phyloP scores from a whole-genome alignment of 1,140 invertebrate species.

The Paralvinella palmiformis region DNA sequence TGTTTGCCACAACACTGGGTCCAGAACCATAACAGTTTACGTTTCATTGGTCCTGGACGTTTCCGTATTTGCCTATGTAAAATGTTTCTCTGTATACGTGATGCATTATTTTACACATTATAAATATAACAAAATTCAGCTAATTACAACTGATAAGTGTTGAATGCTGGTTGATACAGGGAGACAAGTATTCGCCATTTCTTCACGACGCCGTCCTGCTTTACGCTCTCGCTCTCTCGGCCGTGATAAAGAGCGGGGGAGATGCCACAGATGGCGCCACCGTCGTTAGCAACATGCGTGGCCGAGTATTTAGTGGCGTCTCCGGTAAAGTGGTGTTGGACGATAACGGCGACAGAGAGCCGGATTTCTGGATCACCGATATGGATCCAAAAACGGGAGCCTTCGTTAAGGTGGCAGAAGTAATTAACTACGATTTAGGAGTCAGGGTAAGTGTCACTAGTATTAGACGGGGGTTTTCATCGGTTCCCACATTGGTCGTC shows the following conservation, averaged over 20 bases:
- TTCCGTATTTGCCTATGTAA: constrained; percentile 7
- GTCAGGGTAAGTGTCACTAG: too few species aligned
- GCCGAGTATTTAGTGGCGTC: constrained; percentile 51
- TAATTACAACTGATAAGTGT: not conserved
- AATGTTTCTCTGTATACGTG: too few species aligned
- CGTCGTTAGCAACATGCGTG: constrained; percentile 68
- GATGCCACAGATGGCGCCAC: constrained; percentile 69
- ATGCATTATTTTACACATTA: too few species aligned
- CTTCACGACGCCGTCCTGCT: constrained; percentile 82
- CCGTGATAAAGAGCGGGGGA: constrained; percentile 69
- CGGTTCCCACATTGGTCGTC: too few species aligned
- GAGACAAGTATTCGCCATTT: constrained; percentile 20
- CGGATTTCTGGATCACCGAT: constrained; percentile 58
- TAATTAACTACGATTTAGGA: constrained; percentile 7
- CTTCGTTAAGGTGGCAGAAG: constrained; percentile 12
- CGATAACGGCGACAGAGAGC: constrained; percentile 74
- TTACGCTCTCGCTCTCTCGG: constrained; percentile 80
- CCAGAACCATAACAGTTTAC: too few species aligned
- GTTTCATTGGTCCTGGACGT: constrained; percentile 1
- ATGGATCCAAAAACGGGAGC: constrained; percentile 11
- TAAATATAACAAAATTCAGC: not conserved
- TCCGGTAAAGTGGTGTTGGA: constrained; percentile 79
- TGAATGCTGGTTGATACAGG: constrained; percentile 5
- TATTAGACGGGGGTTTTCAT: too few species aligned
- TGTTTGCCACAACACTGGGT: too few species aligned